Evolutionary conservation across 2,113 vertebrate species (phyloP).

Genomic region (Sphyrna mokarran): DNA sequence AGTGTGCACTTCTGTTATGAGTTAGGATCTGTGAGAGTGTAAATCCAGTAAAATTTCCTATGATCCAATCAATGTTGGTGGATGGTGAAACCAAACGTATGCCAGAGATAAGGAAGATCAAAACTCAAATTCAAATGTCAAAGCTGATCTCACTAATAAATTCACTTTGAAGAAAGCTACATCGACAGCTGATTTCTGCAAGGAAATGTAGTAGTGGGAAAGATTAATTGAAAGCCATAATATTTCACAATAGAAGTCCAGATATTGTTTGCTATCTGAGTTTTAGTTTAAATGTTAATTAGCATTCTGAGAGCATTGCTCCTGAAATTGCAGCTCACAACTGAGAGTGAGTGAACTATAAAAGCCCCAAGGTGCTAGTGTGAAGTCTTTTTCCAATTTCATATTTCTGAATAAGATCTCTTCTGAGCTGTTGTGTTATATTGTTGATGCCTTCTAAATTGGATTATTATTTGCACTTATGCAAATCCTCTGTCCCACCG

Average conservation of each 20-base stretch:
- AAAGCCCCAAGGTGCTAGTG: not conserved
- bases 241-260: not conserved
- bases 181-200: not conserved
- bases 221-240: not conserved
- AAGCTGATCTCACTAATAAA: not conserved
- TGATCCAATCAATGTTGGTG: not conserved
- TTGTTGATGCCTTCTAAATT: not conserved
- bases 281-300: not conserved
- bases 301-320: not conserved
- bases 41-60: not conserved
- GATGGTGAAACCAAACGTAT: too few relatives aligned
- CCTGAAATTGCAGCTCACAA: not conserved
- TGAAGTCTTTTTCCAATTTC: not conserved
- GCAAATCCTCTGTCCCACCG: not conserved
- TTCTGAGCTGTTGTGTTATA: not conserved
- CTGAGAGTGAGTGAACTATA: not conserved
- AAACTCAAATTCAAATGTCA: not conserved
- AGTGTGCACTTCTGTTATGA: not conserved
- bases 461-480: not conserved
- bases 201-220: not conserved
- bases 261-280: not conserved
- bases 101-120: not conserved
- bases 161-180: not conserved
- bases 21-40: not conserved
- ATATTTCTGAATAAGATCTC: not conserved